A percentile compares a stretch with the other conserved stretches of the same genome.
These are phyloP conservation scores for Rhabdophis nuchalis DNA, from an alignment of 2,797 vertebrate species.

Conservation along the genomic window DNA sequence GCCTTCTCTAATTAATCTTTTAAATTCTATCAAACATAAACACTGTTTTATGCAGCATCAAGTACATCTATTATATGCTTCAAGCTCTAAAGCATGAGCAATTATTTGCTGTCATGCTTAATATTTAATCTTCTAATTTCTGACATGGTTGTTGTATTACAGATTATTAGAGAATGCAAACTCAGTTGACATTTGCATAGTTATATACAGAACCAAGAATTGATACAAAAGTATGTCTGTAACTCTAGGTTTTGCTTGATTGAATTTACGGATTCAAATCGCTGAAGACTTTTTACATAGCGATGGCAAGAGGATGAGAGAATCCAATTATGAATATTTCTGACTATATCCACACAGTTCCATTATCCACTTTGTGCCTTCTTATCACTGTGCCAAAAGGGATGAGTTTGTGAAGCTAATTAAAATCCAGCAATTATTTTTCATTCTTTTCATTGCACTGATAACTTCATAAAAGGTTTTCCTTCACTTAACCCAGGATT, in stretches of 20 bases:
- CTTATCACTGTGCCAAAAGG: neutral
- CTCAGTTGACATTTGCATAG: neutral
- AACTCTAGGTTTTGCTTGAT: neutral
- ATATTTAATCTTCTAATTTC: conserved; percentile 38
- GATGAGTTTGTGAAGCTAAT: neutral
- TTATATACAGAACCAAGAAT: conserved; percentile 15
- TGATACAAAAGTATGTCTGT: neutral
- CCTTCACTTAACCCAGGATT: conserved; percentile 6
- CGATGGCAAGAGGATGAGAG: neutral
- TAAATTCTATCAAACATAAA: neutral
- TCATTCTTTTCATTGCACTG: conserved; percentile 8
- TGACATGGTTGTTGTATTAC: conserved; percentile 39
- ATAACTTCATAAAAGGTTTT: conserved; percentile 22
- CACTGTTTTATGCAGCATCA: conserved; percentile 13
- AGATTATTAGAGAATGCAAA: conserved; percentile 22
- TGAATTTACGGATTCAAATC: neutral
- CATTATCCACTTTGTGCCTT: neutral
- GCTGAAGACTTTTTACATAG: neutral
- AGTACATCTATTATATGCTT: conserved; percentile 40
- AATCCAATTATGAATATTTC: neutral
- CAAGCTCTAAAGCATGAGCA: conserved; percentile 38
- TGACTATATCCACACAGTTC: conserved; percentile 14
- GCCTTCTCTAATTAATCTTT: neutral
- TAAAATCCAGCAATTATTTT: conserved; percentile 37
- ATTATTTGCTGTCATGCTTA: conserved; percentile 41